These are phyloP conservation scores for Idaea biselata DNA, from an alignment of 2,888 invertebrate species.

Conservation along the genomic window DNA sequence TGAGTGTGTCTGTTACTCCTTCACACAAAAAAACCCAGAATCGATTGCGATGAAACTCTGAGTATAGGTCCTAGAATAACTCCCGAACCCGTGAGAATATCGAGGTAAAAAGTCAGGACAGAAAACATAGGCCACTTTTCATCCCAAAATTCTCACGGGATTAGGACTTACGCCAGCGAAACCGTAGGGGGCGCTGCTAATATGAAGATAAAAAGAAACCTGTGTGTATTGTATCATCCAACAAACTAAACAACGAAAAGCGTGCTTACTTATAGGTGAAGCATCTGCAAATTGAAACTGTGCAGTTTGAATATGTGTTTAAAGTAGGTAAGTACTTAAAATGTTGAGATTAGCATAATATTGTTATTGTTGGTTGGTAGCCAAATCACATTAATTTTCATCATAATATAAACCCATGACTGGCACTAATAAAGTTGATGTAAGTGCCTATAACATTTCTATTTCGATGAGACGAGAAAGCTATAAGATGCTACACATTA, in stretches of 20 bases:
- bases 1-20: too few species aligned
- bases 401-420: background rate
- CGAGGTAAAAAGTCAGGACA: too few species aligned
- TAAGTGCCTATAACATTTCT: background rate
- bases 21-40: too few species aligned
- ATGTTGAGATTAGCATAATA: background rate
- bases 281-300: background rate
- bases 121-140: too few species aligned
- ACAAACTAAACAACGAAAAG: background rate
- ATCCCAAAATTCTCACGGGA: too few species aligned
- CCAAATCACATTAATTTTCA: background rate
- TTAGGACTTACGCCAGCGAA: too few species aligned
- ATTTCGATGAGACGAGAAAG: background rate
- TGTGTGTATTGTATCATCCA: too few species aligned
- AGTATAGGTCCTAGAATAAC: too few species aligned
- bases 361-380: background rate
- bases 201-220: too few species aligned
- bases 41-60: too few species aligned
- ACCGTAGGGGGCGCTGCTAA: too few species aligned
- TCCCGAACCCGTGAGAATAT: too few species aligned
- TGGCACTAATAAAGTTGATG: background rate
- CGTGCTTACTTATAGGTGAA: background rate
- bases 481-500: background rate
- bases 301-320: background rate
- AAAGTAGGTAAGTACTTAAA: background rate